Evolutionary conservation across 2,113 vertebrate genomes (phyloP), one percentile per base, ranked within the genome.

Genomic region (Trinectes maculatus): DNA sequence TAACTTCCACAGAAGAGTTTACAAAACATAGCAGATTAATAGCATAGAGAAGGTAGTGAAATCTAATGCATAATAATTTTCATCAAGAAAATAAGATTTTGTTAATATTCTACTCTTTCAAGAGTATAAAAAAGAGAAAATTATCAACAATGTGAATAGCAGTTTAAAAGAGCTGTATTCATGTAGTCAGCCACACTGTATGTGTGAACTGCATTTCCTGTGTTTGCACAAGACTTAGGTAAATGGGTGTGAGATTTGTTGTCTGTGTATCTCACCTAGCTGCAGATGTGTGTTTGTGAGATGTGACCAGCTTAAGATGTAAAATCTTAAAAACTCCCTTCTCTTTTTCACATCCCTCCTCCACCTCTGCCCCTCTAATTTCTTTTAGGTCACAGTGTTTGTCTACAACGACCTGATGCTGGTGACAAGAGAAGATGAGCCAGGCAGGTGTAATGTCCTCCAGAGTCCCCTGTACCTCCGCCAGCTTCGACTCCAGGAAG

Each of bases 351-450:
- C 3, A 48, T 26, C 22, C 34, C 24, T 42, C 9, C 5, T 24
- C 37, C 37, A 21, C 52, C 33, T 51, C 21, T 43, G 54, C 25
- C 4, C 28, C 8, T 21, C 5, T 53, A 5, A 5, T 70, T 36
- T 54, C 5, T 21, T 46, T 47, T 47, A 98, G 96, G 96, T 98
- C 37, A 97, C 95, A 0, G 92, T 98, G 54, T 98, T 98, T 34
- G 90, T 96, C 77, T 98, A 98, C 82, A 96, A 92, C 0, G 96
- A 98, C 82, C 80, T 98, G 89, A 93, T 98, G 93, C 92, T 98
- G 63, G 95, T 98, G 89, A 97, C 96, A 9, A 94, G 95, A 84
- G 96, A 98, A 77, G 95, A 96, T 0, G 95, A 97, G 67, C 94
- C 94, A 0, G 96, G 96, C 15, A 90, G 92, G 70, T 98, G 96